A percentile compares a stretch with the other conserved stretches of the same genome.
Conservation (phyloP, 2,797 vertebrate species). For the Heterohyrax brucei region DNA sequence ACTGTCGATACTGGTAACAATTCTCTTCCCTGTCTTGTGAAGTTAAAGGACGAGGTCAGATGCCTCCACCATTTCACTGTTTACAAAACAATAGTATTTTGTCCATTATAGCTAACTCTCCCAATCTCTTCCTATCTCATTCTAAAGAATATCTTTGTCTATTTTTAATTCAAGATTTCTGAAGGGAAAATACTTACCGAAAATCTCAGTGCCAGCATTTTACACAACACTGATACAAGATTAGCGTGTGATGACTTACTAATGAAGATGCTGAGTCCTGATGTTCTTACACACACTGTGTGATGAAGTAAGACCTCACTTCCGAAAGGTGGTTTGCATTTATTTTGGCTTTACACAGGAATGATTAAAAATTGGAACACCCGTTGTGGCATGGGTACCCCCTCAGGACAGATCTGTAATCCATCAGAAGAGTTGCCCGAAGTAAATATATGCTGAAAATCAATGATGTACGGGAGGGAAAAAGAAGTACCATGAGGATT, state of each 20-base stretch:
- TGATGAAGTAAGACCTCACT: background rate
- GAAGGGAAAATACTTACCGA: conserved; percentile 2
- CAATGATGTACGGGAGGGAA: background rate
- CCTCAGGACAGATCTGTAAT: conserved; percentile 44
- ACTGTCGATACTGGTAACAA: too few relatives aligned
- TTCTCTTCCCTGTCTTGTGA: too few relatives aligned
- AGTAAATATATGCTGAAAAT: conserved; percentile 47
- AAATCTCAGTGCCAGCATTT: conserved; percentile 40
- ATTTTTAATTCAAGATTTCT: conserved; percentile 25
- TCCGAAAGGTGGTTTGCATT: conserved; percentile 45
- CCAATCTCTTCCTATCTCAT: background rate
- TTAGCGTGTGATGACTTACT: conserved; percentile 53
- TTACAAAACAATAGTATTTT: background rate
- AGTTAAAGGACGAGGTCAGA: too few relatives aligned
- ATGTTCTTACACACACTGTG: background rate
- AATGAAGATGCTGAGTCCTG: conserved; percentile 22
- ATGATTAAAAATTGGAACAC: conserved; percentile 54
- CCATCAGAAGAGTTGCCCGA: conserved; percentile 60
- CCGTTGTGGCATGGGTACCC: background rate
- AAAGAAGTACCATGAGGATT: background rate
- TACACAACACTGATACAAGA: background rate
- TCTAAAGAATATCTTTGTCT: conserved; percentile 13
- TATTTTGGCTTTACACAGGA: conserved; percentile 37
- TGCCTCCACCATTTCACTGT: too few relatives aligned
- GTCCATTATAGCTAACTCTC: background rate